These are phyloP conservation scores for Dicerorhinus sumatrensis DNA, from an alignment of 2,113 vertebrate species.

Conservation along the genomic window DNA sequence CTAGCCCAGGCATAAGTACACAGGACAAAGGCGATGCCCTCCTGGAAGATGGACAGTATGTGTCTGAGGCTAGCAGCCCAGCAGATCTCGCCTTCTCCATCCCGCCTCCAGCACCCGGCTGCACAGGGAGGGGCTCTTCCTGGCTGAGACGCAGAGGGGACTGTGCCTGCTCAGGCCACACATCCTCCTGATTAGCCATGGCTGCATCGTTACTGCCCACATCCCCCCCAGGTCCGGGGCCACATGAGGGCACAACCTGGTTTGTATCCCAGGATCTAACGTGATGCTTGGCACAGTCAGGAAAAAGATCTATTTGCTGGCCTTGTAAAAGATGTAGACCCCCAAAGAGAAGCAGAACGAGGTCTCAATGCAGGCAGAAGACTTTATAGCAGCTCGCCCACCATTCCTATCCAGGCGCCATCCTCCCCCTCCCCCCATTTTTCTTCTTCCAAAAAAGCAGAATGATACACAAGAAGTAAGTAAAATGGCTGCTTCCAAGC, in stretches of 20 bases:
- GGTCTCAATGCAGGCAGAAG: no score
- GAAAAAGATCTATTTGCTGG: neutral
- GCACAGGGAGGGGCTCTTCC: neutral
- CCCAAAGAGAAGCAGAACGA: neutral
- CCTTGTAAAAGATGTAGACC: neutral
- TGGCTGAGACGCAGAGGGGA: fast-evolving
- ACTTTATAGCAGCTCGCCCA: fast-evolving
- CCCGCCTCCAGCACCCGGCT: neutral
- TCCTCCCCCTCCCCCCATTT: fast-evolving
- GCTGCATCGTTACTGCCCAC: fast-evolving
- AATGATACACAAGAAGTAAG: neutral
- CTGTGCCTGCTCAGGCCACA: fast-evolving
- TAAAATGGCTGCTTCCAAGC: neutral
- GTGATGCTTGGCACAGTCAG: no score
- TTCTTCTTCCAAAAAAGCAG: neutral
- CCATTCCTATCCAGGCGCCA: fast-evolving
- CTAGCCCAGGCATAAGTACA: slow-evolving; percentile 41
- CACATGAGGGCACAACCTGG: neutral
- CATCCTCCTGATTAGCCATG: fast-evolving
- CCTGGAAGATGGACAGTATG: neutral
- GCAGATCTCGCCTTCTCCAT: neutral
- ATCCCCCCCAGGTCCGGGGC: neutral
- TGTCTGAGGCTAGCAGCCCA: neutral
- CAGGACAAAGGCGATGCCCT: neutral
- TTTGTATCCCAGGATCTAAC: neutral